Base-by-base conservation (phyloP, 1,140 invertebrate species). In the Metopolophium dirhodum region DNA sequence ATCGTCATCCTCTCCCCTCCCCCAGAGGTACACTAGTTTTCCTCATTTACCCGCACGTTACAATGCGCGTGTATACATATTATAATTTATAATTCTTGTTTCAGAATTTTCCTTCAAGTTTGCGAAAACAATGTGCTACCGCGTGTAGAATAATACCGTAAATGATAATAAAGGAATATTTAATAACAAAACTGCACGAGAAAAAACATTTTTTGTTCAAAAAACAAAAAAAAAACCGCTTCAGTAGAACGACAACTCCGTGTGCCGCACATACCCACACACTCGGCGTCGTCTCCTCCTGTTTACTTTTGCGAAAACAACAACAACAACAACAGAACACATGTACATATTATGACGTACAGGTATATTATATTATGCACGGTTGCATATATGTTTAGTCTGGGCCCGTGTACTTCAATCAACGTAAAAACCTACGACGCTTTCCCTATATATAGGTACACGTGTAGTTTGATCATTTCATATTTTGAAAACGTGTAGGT, bases 161-260 rank as follows among this genome's bases (percentile, higher is more conserved):
- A 85, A 85, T 85, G 83, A 85, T 41, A 85, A 85, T 85, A 85
- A 85, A 41, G 83, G 83, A 85, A 85, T 41, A 77, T 77, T 77
- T 77, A 85, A 85, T 85, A 85, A 45, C 37, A 85, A 85, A 85
- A 26, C 18, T 83, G 22, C 37, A 85, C 8, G 37, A 18, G 83
- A 85, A 82, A 83, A 41, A 26, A 23, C 14, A 18, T n/a, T n/a
- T 11, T n/a, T 68, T n/a, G n/a, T n/a, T n/a, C n/a, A n/a, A n/a
- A n/a, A n/a, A n/a, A n/a, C n/a, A 61, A 68, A 83, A 83, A 83
- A 83, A 83, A 85, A 41, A 85, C 45, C 37, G 23, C 41, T 41
- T 41, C 22, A 23, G 14, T 35, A 77, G n/a, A 77, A n/a, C 61
- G 20, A 23, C 51, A 85, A 85, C 82, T 37, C 26, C 14, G 23